Evolutionary conservation across 2,888 invertebrate species (phyloP), one percentile per base, ranked within the genome.

Genomic region (Scaptomyza reducta): DNA sequence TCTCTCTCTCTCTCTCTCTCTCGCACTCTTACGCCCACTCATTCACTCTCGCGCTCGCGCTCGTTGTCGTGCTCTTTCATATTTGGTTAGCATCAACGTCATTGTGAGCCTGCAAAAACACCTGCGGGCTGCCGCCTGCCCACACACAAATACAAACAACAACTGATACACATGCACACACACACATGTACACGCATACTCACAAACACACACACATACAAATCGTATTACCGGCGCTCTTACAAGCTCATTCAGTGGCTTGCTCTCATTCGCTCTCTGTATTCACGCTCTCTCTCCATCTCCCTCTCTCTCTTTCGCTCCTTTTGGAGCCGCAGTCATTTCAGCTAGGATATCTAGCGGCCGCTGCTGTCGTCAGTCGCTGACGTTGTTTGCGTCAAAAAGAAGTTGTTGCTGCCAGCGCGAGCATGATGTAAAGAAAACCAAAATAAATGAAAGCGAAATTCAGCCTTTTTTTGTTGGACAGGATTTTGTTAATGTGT

Each of bases 291-390:
- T 38, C 41, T 61, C 47, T 38, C 22, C 1, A 1, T 22, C 22
- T 22, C 22, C 3, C 22, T 1, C 22, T 0, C 22, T 40, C n/a
- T n/a, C n/a, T n/a, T 45, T 40, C 56, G 35, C 50, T 35, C 46
- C n/a, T 29, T 35, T 27, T 16, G 50, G 29, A 61, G 56, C 44
- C 44, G 53, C 16, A 55, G 42, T 49, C 10, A 44, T 46, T 60
- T 47, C 40, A 42, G 56, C 49, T 53, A 45, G 49, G 45, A 59
- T 54, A 57, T 79, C 66, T 63, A 77, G 70, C 65, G 49, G 65
- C 42, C 49, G 81, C 70, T 81, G 78, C 72, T 74, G 83, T 72
- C 80, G 83, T 77, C 73, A 74, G 87, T 86, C 84, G 76, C 75
- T 84, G 87, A 71, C 74, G 84, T 74, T 71, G 65, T 74, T 79